Evolutionary conservation across 2,797 vertebrate genomes (phyloP).

Genomic region (Cheirogaleus major): DNA sequence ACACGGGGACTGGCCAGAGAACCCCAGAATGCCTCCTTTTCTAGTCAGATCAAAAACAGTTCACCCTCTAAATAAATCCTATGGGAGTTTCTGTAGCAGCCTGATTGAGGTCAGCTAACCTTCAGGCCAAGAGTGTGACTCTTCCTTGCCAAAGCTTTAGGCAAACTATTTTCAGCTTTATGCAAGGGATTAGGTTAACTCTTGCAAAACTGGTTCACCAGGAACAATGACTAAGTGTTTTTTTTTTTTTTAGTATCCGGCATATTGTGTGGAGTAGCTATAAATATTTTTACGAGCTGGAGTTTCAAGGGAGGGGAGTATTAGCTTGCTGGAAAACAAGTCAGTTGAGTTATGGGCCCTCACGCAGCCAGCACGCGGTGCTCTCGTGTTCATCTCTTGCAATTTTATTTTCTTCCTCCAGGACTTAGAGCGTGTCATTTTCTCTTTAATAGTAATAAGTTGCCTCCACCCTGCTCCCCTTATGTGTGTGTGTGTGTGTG

Average conservation of each 20-base stretch:
- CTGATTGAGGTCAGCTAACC: conserved; percentile 8
- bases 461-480: not conserved
- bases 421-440: not conserved
- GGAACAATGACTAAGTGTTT: conserved; percentile 63
- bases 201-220: conserved; percentile 76
- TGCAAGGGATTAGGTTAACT: conserved; percentile 67
- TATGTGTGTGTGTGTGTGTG: not conserved
- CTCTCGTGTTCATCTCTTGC: not conserved
- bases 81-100: not conserved
- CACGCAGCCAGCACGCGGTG: not conserved
- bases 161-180: conserved; percentile 30
- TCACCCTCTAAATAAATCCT: not conserved
- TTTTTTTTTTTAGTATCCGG: not conserved
- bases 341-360: not conserved
- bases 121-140: not conserved
- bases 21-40: not conserved
- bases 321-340: conserved; percentile 47
- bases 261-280: conserved; percentile 55
- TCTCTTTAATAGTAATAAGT: conserved; percentile 19
- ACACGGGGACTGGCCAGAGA: not conserved
- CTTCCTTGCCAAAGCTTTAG: not conserved
- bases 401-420: conserved; percentile 18
- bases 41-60: not conserved
- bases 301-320: conserved; percentile 57
- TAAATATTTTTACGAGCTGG: conserved; percentile 65